Conservation (phyloP, 2,113 vertebrate species). For the Piaya cayana region DNA sequence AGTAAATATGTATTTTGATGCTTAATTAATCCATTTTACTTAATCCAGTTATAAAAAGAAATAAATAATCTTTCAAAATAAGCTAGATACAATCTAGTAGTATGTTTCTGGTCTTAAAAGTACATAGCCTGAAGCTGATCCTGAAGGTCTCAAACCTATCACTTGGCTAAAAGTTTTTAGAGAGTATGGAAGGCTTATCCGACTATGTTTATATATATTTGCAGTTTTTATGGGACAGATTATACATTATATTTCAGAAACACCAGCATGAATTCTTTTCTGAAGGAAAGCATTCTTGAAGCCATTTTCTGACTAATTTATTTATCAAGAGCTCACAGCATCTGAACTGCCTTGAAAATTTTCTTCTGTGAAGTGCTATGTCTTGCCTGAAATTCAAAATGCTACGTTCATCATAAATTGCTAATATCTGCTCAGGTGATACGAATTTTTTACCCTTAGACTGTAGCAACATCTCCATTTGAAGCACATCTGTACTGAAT, state of each 20-base stretch:
- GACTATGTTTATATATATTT: neutral
- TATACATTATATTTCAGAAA: neutral
- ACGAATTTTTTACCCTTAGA: neutral
- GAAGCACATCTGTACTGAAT: neutral
- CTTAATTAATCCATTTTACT: neutral
- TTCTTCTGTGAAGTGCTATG: neutral
- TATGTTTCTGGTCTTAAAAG: neutral
- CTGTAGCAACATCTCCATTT: neutral
- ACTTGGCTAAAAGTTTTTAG: neutral
- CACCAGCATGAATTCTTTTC: neutral
- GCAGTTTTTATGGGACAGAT: neutral
- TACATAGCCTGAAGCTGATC: fast-evolving
- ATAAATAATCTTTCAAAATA: neutral
- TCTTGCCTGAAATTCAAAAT: neutral
- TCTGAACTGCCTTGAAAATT: neutral
- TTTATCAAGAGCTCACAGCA: neutral
- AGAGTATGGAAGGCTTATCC: neutral
- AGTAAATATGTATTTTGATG: neutral
- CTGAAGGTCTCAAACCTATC: neutral
- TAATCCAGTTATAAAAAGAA: neutral
- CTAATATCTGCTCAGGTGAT: neutral
- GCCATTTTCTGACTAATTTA: neutral
- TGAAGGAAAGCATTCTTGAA: neutral
- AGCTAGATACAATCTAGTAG: too few species aligned
- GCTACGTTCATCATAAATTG: neutral